Base-by-base conservation (phyloP, 2,797 vertebrate species). In the Manis javanica region DNA sequence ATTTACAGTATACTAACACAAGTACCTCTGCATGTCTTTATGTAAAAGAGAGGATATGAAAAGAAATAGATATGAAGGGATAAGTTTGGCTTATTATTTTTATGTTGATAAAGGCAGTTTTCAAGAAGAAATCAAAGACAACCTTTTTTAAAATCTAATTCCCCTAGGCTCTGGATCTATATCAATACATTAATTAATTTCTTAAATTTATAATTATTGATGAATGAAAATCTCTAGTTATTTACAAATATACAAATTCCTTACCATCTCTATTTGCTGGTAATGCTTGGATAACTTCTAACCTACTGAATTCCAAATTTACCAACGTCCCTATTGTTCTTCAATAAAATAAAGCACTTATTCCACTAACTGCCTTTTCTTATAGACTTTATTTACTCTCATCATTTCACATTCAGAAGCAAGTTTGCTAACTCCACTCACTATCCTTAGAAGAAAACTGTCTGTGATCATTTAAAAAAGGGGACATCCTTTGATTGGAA, bases 141-240 rank as follows among this genome's bases (percentile, higher is more conserved):
- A 13, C 0, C 53, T 59, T 66, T 21, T n/a, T 19, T 7, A 53
- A 34, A 61, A 51, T 34, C 24, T n/a, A 57, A 71, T 71, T 86
- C 15, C 7, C 37, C 13, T 68, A 42, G 21, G 23, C 91, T 81
- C 61, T 55, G 51, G 79, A 63, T 15, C 14, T 87, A 55, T 31
- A 90, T 68, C 9, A 90, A 68, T 71, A 10, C 15, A 85, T 39
- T 39, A 39, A 39, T 39, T 39, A 39, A 46, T 46, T 12, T 46
- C 10, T 46, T 46, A 11, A 46, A 85, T 84, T 87, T 87, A 72
- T 49, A 86, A 89, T 57, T 88, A 49, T 31, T 90, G 18, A 64
- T 94, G 34, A 94, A 57, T 89, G 13, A 93, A 94, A 95, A 82
- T 34, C 12, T 77, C 59, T 87, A 64, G 26, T 42, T 66, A 34